Base-by-base conservation (phyloP, 2,888 invertebrate genomes). In the Stenotaenia linearis region DNA sequence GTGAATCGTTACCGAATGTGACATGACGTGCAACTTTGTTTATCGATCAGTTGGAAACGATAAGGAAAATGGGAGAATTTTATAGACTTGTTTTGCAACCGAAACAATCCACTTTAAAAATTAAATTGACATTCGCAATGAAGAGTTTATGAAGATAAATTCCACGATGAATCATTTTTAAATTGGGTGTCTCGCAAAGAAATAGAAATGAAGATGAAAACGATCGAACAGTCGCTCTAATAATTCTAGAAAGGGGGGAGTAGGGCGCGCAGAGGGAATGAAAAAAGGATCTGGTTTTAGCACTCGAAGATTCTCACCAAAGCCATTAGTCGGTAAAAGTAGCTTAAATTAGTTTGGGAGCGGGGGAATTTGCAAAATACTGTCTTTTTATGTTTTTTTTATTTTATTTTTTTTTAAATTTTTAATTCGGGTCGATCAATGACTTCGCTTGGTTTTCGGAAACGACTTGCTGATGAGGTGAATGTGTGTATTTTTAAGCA, bases 271-370 rank as follows among this genome's bases (percentile, higher is more conserved):
- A 7, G 18, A 9, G 50, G n/a, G 50, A 50, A 18, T n/a, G 50
- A 69, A 69, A 69, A 69, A 69, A 69, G 28, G 69, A 69, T 69
- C 69, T 69, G 69, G 69, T 69, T 69, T 69, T 69, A 69, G 69
- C 69, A 69, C 69, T 69, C 69, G 69, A 69, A 25, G 69, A 69
- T 6, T 69, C 69, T 69, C 69, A 69, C 69, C 69, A 69, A 69
- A 69, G 69, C 69, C 69, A 69, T 69, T 69, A 69, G 69, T 69
- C 69, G 69, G 69, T 69, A 69, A 69, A 69, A 69, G 69, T 69
- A 69, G 69, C 69, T 69, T 69, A 69, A 69, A 69, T 69, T 69
- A 69, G 69, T 69, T 28, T 69, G 69, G 69, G 69, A 69, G 10
- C 69, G 25, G 69, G 69, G 69, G 69, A 69, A 23, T 69, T 69